Evolutionary conservation across 2,888 invertebrate genomes (phyloP).

Genomic region (Drosophila sordidula): DNA sequence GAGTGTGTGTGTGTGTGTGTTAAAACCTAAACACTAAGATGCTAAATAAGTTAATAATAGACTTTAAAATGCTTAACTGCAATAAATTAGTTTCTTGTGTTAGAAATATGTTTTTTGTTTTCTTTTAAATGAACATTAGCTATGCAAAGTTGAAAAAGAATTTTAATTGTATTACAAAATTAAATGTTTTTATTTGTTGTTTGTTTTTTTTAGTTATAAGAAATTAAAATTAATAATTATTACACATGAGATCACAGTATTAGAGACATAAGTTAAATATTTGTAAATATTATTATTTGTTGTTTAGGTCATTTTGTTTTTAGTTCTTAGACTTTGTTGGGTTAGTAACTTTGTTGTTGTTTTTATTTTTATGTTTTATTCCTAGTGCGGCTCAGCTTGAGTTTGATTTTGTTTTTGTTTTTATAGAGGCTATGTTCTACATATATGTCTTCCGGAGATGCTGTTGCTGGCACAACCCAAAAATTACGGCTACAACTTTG

Average conservation of each 20-base stretch:
- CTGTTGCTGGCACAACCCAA: slow-evolving; percentile 66
- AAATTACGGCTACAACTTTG: slow-evolving; percentile 60
- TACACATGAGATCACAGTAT: slow-evolving; percentile 86
- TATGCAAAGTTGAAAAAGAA: slow-evolving; percentile 62
- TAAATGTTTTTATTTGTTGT: slow-evolving; percentile 47
- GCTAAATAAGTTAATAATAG: slow-evolving; percentile 66
- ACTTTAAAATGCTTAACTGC: slow-evolving; percentile 70
- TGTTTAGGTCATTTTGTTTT: slow-evolving; percentile 34
- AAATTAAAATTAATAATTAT: slow-evolving; percentile 83
- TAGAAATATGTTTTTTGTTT: slow-evolving; percentile 44
- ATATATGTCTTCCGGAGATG: slow-evolving; percentile 67
- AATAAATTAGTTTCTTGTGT: slow-evolving; percentile 77
- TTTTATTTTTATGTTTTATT: slow-evolving; percentile 41
- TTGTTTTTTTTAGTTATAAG: slow-evolving; percentile 66
- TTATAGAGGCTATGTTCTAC: slow-evolving; percentile 37
- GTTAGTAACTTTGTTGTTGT: slow-evolving; percentile 67
- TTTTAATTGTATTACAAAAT: slow-evolving; percentile 41
- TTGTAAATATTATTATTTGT: slow-evolving; percentile 47
- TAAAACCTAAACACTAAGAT: slow-evolving; percentile 61
- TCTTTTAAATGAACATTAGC: slow-evolving; percentile 71
- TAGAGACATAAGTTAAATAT: slow-evolving; percentile 85
- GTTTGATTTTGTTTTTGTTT: slow-evolving; percentile 28
- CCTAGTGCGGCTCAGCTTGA: slow-evolving; percentile 46
- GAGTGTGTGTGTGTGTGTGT: slow-evolving; percentile 25
- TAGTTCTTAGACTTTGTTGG: slow-evolving; percentile 58